phyloP scores from a whole-genome alignment of 2,113 vertebrate genomes.

The Pogonocichla stellata region DNA sequence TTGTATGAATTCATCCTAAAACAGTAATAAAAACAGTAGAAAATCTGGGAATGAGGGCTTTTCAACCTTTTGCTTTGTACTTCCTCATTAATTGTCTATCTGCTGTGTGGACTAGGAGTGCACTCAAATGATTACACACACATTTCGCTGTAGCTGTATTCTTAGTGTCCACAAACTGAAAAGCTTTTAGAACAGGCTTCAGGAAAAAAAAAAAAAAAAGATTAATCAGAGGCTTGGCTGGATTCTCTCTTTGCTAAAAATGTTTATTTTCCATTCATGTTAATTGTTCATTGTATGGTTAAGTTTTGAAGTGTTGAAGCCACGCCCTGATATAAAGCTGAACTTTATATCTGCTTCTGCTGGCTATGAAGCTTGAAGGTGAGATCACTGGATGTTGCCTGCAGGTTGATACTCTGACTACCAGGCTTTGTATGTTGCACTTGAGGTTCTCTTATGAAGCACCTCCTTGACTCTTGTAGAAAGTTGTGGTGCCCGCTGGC shows the following conservation, averaged over 20 bases:
- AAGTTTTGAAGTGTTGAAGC: not conserved
- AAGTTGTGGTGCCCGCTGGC: not conserved
- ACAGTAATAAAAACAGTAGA: not conserved
- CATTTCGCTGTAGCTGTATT: not conserved
- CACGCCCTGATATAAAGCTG: not conserved
- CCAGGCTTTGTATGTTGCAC: not conserved
- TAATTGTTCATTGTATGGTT: not conserved
- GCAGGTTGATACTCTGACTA: not conserved
- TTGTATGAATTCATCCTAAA: not conserved
- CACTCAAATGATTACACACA: not conserved
- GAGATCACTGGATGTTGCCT: not conserved
- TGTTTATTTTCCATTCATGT: not conserved
- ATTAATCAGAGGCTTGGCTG: not conserved
- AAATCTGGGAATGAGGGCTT: not conserved
- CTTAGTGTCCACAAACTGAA: not conserved
- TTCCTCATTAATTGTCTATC: not conserved
- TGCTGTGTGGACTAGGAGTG: not conserved
- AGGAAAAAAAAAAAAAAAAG: not conserved
- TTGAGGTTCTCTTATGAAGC: not conserved
- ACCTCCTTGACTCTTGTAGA: not conserved
- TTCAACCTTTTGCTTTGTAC: not conserved
- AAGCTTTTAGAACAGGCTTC: not conserved
- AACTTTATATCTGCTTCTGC: not conserved
- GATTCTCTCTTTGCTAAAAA: not conserved
- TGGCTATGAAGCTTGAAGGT: not conserved